These are phyloP conservation scores for Calcarius ornatus DNA, from an alignment of 2,113 vertebrate species.

Conservation along the genomic window DNA sequence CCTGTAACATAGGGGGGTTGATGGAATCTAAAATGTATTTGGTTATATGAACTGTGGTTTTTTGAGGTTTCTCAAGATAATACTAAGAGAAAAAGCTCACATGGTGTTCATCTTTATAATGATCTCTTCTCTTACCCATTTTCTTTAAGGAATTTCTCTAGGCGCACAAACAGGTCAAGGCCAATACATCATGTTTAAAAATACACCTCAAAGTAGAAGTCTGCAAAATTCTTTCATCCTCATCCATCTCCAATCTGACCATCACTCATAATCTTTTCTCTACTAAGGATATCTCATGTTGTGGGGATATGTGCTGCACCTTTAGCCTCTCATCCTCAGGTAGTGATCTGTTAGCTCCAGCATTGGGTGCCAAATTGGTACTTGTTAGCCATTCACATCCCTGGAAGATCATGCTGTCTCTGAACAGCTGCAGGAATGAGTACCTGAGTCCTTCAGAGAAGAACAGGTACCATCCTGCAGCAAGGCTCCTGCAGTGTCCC, in stretches of 20 bases:
- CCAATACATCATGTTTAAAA: background rate
- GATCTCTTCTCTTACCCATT: background rate
- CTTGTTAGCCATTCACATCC: background rate
- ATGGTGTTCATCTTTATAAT: background rate
- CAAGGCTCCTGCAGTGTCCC: background rate
- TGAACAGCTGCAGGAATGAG: background rate
- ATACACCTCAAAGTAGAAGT: background rate
- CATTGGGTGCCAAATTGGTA: background rate
- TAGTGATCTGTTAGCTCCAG: background rate
- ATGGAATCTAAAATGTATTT: background rate
- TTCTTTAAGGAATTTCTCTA: background rate
- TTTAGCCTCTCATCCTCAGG: background rate
- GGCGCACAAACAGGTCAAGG: background rate
- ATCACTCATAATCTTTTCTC: background rate
- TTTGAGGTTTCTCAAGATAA: background rate
- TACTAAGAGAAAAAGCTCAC: background rate
- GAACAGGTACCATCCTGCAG: fast-evolving
- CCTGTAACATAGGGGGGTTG: background rate
- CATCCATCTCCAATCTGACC: background rate
- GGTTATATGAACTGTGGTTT: background rate
- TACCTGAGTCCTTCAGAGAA: background rate
- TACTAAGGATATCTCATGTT: background rate
- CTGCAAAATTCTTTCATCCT: background rate
- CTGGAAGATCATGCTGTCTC: background rate
- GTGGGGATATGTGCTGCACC: background rate